Evolutionary conservation across 2,797 vertebrate genomes (phyloP).

Genomic region (Enteromius trimaculatus): DNA sequence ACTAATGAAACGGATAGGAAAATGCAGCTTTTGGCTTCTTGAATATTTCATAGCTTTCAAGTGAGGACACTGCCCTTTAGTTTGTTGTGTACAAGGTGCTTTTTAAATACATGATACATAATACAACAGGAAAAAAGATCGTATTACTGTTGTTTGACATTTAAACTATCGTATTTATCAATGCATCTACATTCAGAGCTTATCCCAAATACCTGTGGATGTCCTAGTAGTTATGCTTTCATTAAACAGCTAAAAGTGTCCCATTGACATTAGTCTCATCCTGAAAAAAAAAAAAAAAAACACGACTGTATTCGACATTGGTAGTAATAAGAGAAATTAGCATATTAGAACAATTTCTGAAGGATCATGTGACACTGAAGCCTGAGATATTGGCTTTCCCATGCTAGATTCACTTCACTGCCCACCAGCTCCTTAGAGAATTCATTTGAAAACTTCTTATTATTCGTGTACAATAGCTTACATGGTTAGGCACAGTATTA

Average conservation of each 20-base stretch:
- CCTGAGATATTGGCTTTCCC: neutral
- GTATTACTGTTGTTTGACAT: neutral
- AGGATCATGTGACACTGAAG: neutral
- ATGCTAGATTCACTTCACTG: neutral
- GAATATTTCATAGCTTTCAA: constrained; percentile 24
- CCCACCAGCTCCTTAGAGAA: neutral
- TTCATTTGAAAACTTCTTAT: neutral
- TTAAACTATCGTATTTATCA: neutral
- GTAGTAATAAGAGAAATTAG: neutral
- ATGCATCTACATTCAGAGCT: neutral
- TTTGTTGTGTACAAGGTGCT: neutral
- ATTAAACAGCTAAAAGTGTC: neutral
- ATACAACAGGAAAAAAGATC: neutral
- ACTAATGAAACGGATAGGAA: constrained; percentile 24
- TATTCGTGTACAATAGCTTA: neutral
- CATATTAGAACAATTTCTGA: neutral
- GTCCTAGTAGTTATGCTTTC: neutral
- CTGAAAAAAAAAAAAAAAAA: neutral
- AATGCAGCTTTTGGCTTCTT: constrained; percentile 33
- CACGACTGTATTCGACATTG: neutral
- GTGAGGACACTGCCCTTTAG: constrained; percentile 29
- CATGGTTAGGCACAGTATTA: neutral
- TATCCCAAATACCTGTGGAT: neutral
- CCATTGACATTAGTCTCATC: neutral
- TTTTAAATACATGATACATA: neutral